phyloP scores from a whole-genome alignment of 2,113 vertebrate genomes.

The Todiramphus saurophagus region DNA sequence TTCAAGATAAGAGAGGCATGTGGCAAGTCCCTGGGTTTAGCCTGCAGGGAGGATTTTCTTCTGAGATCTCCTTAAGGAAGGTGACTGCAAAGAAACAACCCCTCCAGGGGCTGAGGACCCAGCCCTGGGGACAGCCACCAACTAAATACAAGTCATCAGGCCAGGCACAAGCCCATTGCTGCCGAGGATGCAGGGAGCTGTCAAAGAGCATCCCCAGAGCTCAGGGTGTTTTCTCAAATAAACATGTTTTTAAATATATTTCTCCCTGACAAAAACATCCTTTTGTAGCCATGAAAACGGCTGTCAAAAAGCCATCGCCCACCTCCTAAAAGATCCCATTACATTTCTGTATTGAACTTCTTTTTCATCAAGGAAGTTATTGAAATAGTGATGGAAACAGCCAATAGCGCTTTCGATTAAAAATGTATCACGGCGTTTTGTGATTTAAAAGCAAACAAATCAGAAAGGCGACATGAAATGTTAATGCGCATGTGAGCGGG shows the following conservation, averaged over 20 bases:
- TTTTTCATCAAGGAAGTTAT: background rate
- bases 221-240: background rate
- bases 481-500: background rate
- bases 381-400: slow-evolving; percentile 8
- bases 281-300: slow-evolving; percentile 21
- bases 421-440: slow-evolving; percentile 57
- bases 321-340: slow-evolving; percentile 42
- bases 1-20: background rate
- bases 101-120: background rate
- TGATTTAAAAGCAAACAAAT: slow-evolving; percentile 58
- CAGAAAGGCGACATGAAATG: slow-evolving; percentile 18
- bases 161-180: rapidly evolving
- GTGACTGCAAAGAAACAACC: background rate
- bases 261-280: slow-evolving; percentile 7
- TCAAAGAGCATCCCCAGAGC: background rate
- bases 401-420: slow-evolving; percentile 43
- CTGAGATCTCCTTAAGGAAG: background rate
- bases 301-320: slow-evolving; percentile 7
- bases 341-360: background rate
- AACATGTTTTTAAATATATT: background rate
- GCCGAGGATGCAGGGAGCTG: background rate
- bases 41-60: background rate
- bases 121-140: background rate
- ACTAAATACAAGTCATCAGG: background rate
- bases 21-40: background rate